A percentile compares a stretch with the other conserved stretches of the same genome.
Evolutionary conservation across 2,113 vertebrate species (phyloP).

Genomic region (Andinoacara biseriatus): DNA sequence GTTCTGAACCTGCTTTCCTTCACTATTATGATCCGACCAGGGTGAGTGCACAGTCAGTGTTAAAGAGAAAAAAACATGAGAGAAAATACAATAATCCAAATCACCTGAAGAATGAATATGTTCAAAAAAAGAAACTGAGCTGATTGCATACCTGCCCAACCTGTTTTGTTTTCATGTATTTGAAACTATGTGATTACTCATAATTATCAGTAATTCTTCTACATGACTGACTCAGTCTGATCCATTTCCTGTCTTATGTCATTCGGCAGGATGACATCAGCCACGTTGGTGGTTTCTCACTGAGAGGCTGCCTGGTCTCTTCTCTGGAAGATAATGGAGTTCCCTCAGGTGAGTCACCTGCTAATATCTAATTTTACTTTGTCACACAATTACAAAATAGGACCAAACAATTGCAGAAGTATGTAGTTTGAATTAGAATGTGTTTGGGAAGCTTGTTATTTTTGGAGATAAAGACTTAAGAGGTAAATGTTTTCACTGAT

Average conservation of each 20-base stretch:
- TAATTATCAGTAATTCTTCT: background rate
- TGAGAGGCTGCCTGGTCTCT: slow-evolving; percentile 91
- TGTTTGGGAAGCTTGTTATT: background rate
- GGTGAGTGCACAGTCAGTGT: slow-evolving; percentile 70
- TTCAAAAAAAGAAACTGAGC: background rate
- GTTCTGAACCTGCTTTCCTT: slow-evolving; percentile 89
- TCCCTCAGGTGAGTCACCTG: slow-evolving; percentile 85
- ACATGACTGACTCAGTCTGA: slow-evolving; percentile 23
- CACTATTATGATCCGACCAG: slow-evolving; percentile 95
- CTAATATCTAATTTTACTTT: background rate
- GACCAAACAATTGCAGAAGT: background rate
- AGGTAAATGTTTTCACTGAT: background rate
- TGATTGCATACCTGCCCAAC: background rate
- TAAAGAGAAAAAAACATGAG: background rate
- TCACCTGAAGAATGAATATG: background rate
- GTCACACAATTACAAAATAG: background rate
- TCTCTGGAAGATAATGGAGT: slow-evolving; percentile 92
- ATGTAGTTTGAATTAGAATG: background rate
- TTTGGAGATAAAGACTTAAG: background rate
- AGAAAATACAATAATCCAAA: background rate
- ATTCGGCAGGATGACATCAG: slow-evolving; percentile 87
- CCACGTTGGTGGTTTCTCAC: slow-evolving; percentile 89
- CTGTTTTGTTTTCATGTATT: background rate
- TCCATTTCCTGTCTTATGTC: slow-evolving; percentile 56
- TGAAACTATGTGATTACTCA: background rate